Conservation (phyloP, 2,888 invertebrate genomes). For the Argyra leucocephala region DNA sequence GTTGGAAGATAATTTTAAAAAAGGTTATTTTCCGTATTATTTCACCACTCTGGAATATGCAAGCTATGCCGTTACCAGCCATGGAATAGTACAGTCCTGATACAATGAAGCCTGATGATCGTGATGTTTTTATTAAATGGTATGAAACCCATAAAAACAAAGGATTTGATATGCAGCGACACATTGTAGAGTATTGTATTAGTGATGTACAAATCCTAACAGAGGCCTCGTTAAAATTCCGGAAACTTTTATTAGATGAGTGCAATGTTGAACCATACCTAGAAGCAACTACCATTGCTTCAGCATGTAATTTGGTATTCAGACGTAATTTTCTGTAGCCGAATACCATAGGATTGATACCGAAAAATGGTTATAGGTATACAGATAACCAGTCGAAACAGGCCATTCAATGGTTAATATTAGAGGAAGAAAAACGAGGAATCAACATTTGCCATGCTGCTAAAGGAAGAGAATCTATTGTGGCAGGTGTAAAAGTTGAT, state of each 20-base stretch:
- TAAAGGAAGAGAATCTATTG: neutral
- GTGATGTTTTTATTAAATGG: slow-evolving; percentile 8
- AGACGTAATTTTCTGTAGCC: slow-evolving; percentile 10
- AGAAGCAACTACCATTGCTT: neutral
- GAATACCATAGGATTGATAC: neutral
- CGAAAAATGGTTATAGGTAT: slow-evolving; percentile 8
- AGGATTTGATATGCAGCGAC: slow-evolving; percentile 11
- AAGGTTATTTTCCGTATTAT: slow-evolving; percentile 14
- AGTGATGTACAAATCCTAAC: slow-evolving; percentile 16
- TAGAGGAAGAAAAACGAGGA: neutral
- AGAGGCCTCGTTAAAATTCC: slow-evolving; percentile 16
- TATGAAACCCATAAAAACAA: slow-evolving; percentile 12
- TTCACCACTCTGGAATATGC: neutral
- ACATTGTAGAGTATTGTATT: slow-evolving; percentile 11
- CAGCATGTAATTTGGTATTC: slow-evolving; percentile 11
- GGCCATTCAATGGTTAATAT: slow-evolving; percentile 9
- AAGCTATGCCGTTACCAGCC: neutral
- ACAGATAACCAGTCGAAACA: slow-evolving; percentile 7
- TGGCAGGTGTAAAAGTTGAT: slow-evolving; percentile 12
- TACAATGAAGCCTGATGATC: slow-evolving; percentile 11
- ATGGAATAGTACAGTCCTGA: slow-evolving; percentile 8
- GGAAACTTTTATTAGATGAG: neutral
- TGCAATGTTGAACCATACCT: neutral
- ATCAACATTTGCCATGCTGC: slow-evolving; percentile 1
- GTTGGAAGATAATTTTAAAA: slow-evolving; percentile 10